Evolutionary conservation across 1,140 invertebrate species (phyloP).

Genomic region (Drosophila elegans): DNA sequence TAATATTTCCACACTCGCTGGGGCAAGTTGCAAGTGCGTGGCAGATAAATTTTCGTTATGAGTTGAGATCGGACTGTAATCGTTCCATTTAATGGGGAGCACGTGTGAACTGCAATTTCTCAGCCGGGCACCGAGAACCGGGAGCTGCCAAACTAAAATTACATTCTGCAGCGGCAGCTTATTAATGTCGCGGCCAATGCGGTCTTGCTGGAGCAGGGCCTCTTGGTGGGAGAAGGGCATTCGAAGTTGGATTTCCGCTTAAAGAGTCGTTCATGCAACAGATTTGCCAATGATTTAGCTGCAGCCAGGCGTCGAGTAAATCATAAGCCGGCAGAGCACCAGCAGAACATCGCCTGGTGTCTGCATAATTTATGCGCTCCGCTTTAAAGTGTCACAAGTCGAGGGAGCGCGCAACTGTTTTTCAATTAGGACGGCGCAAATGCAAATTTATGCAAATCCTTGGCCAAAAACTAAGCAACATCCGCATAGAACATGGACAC

Average conservation of each 20-base stretch:
- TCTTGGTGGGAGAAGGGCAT: constrained; percentile 4
- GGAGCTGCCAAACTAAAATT: constrained; percentile 52
- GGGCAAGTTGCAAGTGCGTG: constrained; percentile 37
- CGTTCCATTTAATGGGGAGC: constrained; percentile 82
- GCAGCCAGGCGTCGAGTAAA: constrained; percentile 70
- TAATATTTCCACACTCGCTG: constrained; percentile 43
- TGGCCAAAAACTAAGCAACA: constrained; percentile 76
- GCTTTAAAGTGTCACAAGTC: constrained; percentile 74
- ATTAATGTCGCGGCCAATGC: constrained; percentile 60
- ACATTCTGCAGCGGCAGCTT: constrained; percentile 53
- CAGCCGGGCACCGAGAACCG: constrained; percentile 20
- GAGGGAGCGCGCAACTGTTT: constrained; percentile 55
- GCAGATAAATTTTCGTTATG: constrained; percentile 83
- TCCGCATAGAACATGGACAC: constrained; percentile 30
- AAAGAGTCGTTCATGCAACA: constrained; percentile 54
- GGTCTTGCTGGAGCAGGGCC: constrained; percentile 29
- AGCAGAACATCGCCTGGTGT: not conserved
- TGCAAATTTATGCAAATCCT: constrained; percentile 81
- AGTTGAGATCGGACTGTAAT: constrained; percentile 70
- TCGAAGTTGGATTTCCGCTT: constrained; percentile 11
- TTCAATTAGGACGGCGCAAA: constrained; percentile 70
- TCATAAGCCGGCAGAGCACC: constrained; percentile 49
- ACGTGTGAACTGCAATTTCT: constrained; percentile 80
- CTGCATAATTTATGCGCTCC: constrained; percentile 72
- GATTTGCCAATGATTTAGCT: constrained; percentile 79